Conservation (phyloP, 1,140 invertebrate species). For the Dinothrombium tinctorium region DNA sequence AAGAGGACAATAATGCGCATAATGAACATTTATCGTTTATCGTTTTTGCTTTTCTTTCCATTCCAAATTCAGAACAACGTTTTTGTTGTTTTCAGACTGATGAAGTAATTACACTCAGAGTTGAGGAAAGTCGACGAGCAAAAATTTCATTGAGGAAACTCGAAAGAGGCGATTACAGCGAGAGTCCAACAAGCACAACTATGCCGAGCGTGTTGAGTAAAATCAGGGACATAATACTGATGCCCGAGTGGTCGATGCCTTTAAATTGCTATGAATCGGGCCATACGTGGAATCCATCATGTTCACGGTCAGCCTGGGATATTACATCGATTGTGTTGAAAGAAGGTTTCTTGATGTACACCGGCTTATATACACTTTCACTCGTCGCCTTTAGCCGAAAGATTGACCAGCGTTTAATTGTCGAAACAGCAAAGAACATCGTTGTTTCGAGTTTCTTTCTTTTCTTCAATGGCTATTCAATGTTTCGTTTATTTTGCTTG, state of each 20-base stretch:
- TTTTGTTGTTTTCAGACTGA: too few species aligned
- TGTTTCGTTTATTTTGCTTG: conserved; percentile 1
- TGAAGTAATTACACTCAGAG: too few species aligned
- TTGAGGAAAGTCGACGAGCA: too few species aligned
- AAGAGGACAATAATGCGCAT: too few species aligned
- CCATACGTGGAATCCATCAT: conserved; percentile 38
- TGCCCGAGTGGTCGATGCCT: conserved; percentile 20
- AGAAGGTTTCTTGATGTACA: conserved; percentile 2
- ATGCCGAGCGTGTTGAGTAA: conserved; percentile 33
- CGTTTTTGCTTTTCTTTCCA: too few species aligned
- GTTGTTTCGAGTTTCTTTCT: neutral
- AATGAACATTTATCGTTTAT: too few species aligned
- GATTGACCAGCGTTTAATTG: neutral
- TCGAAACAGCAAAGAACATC: neutral
- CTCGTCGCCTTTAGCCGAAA: neutral
- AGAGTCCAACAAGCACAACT: too few species aligned
- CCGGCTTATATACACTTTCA: neutral
- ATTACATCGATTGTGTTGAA: neutral
- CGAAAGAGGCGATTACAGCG: too few species aligned
- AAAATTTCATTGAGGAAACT: too few species aligned
- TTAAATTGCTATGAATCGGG: conserved; percentile 39
- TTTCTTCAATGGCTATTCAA: neutral
- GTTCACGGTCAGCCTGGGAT: neutral
- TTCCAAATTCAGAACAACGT: too few species aligned
- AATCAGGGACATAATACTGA: conserved; percentile 15